phyloP scores from a whole-genome alignment of 2,888 invertebrate genomes.

The Ernsta delagoae region DNA sequence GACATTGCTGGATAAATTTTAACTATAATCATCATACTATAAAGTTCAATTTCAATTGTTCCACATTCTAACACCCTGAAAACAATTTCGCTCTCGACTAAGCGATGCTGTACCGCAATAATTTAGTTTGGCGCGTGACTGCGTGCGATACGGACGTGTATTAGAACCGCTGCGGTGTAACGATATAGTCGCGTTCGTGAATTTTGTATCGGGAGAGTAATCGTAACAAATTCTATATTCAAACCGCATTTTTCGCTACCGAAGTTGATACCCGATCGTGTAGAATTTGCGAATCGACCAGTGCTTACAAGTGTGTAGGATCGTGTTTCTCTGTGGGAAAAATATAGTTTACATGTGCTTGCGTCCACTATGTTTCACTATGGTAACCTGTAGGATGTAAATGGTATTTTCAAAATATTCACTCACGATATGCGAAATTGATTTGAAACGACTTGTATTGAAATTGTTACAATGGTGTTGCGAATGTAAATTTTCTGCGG shows the following conservation, averaged over 20 bases:
- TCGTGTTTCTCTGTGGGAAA: conserved; percentile 51
- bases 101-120: conserved; percentile 66
- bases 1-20: conserved; percentile 51
- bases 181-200: conserved; percentile 53
- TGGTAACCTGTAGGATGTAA: conserved; percentile 38
- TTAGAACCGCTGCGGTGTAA: conserved; percentile 32
- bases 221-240: conserved; percentile 43
- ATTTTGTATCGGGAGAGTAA: conserved; percentile 46
- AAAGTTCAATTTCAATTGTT: conserved; percentile 56
- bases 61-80: conserved; percentile 54
- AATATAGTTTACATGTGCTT: conserved; percentile 53
- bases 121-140: conserved; percentile 78
- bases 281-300: conserved; percentile 42
- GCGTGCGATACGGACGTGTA: conserved; percentile 61
- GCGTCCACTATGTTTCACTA: conserved; percentile 50
- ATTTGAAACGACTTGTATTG: neutral
- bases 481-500: conserved; percentile 12
- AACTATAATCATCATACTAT: conserved; percentile 52
- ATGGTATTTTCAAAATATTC: conserved; percentile 31
- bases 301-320: conserved; percentile 47
- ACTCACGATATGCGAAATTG: conserved; percentile 6
- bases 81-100: conserved; percentile 77
- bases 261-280: conserved; percentile 21
- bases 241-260: conserved; percentile 22
- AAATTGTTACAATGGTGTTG: neutral